A percentile compares a stretch with the other conserved stretches of the same genome.
phyloP scores from a whole-genome alignment of 2,113 vertebrate species.

The Fulmarus glacialis region DNA sequence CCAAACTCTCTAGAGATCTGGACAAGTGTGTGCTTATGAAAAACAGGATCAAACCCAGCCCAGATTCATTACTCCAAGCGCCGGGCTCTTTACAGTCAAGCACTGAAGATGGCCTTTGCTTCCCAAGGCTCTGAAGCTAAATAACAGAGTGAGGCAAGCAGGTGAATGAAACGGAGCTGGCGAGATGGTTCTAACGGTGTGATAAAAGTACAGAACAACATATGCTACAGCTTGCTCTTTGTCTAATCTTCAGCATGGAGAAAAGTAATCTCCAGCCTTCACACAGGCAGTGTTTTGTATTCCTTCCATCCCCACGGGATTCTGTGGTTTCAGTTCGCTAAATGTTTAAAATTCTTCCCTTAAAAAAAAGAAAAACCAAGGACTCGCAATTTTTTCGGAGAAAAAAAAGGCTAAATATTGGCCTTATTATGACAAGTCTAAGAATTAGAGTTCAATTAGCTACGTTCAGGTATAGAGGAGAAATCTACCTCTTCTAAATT shows the following conservation, averaged over 20 bases:
- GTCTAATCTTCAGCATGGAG: background rate
- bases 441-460: background rate
- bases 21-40: background rate
- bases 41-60: background rate
- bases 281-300: background rate
- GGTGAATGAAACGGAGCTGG: background rate
- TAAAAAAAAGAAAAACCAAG: background rate
- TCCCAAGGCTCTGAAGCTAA: background rate
- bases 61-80: background rate
- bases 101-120: background rate
- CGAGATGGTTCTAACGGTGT: background rate
- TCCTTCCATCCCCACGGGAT: background rate
- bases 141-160: background rate
- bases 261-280: background rate
- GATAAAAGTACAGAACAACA: background rate
- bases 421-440: background rate
- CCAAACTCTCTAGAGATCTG: background rate
- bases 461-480: rapidly evolving
- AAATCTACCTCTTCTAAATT: background rate
- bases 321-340: background rate
- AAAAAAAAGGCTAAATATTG: background rate
- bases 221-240: background rate
- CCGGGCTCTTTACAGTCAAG: background rate
- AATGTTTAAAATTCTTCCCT: background rate
- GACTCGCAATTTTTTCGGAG: background rate